A percentile compares a stretch with the other conserved stretches of the same genome.
phyloP scores from a whole-genome alignment of 37 sponge, comb jelly and placozoan genomes.

The Crambe crambe region DNA sequence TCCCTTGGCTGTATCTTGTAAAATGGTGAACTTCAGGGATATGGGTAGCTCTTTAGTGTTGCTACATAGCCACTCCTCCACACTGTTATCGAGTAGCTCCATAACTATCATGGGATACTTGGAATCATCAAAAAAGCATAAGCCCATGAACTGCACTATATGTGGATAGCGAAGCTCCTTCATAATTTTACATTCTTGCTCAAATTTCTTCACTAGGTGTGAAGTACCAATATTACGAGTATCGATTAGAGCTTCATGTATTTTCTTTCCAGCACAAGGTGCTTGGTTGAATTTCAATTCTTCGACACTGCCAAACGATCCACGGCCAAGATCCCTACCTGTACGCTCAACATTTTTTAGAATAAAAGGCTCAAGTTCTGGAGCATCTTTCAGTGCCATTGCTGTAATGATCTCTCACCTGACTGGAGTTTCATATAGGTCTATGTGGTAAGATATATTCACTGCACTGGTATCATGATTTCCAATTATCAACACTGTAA shows the following conservation, averaged over 20 bases:
- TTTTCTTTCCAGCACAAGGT: slow-evolving; percentile 13
- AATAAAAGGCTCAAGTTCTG: background rate
- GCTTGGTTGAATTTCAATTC: slow-evolving; percentile 5
- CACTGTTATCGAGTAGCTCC: slow-evolving; percentile 25
- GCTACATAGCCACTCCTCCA: slow-evolving; percentile 4
- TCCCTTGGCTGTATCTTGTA: slow-evolving; percentile 37
- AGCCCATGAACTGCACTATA: slow-evolving; percentile 44
- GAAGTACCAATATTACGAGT: background rate
- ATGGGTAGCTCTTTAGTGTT: slow-evolving; percentile 1
- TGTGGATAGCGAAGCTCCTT: slow-evolving; percentile 29
- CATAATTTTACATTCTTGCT: slow-evolving; percentile 28
- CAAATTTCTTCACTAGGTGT: slow-evolving; percentile 2
- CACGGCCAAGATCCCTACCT: slow-evolving; percentile 6
- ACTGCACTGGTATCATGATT: too few relatives aligned
- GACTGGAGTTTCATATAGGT: too few relatives aligned
- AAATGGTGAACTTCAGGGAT: slow-evolving; percentile 7
- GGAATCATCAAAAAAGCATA: slow-evolving; percentile 5
- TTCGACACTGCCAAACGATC: slow-evolving; percentile 24
- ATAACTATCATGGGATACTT: slow-evolving; percentile 20
- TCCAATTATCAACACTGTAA: too few relatives aligned
- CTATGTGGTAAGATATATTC: too few relatives aligned
- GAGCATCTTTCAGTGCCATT: background rate
- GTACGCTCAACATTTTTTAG: background rate
- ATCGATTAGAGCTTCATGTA: slow-evolving; percentile 11
- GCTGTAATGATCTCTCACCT: too few relatives aligned